Evolutionary conservation across 2,888 invertebrate species (phyloP), one percentile per base, ranked within the genome.

Genomic region (Mesorhabditis sp.): DNA sequence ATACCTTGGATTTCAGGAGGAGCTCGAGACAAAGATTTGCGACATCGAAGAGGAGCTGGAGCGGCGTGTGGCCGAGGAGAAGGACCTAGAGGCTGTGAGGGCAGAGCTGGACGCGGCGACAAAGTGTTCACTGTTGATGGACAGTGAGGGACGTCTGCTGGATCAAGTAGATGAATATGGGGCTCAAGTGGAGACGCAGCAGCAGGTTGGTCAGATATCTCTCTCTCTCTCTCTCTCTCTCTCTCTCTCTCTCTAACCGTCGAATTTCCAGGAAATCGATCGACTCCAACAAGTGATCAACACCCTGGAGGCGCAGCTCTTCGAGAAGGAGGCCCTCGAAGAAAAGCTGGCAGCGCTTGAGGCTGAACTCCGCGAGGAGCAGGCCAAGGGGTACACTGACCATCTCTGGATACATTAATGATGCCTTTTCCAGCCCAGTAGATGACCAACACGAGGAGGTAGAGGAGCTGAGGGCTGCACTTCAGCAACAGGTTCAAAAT

Each of bases 111-210:
- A 50, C 7, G 58, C 58, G n/a, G 58, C 58, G 7, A 50, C 7
- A n/a, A 50, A 62, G 41, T 7, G 63, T 62, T 7, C n/a, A 7
- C 10, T 62, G 63, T 7, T n/a, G 63, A 7, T 62, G 63, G 76
- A 76, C 61, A 74, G 74, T 4, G 77, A 77, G 69, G 72, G 69
- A 7, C 65, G 76, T 5, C 69, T 77, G 1, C 65, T 77, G 68
- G 76, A 77, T 64, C 73, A 73, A n/a, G 76, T 76, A 3, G 76
- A 77, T 45, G 75, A 76, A 15, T 77, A 65, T 15, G 77, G 75
- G 0, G 65, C 43, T 7, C 61, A 70, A 45, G 72, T 72, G 69
- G 77, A 77, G 3, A 62, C 66, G 66, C 67, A 15, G 66, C 7
- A n/a, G n/a, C 10, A 50, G n/a, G 58, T 50, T n/a, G n/a, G 58